Evolutionary conservation across 2,797 vertebrate genomes (phyloP), one percentile per base, ranked within the genome.

Genomic region (Hydrocynus forskahlii): DNA sequence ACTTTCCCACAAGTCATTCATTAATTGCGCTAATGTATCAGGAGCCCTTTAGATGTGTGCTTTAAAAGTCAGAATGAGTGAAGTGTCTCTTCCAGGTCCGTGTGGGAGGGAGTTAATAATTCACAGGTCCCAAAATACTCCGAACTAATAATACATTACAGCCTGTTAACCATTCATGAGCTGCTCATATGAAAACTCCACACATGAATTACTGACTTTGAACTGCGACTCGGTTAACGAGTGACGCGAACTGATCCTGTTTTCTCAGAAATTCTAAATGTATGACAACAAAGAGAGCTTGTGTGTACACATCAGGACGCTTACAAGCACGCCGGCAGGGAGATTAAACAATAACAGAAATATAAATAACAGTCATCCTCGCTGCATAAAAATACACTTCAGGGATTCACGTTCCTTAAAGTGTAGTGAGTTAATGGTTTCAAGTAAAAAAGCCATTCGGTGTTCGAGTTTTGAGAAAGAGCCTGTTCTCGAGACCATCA

Each of bases 51-150:
- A 35, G 59, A 72, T 57, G 57, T 67, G 79, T 72, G 68, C 0
- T 1, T 54, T 84, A 76, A 29, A 81, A n/a, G 73, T 75, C 87
- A 84, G 88, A 73, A 57, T 71, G 3, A 73, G 55, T 72, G 85
- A 75, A 48, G 9, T 16, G 48, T 81, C 50, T 57, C 35, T 83
- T 75, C 29, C 40, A 78, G 80, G 52, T 82, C 74, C 63, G 52
- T 82, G 83, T 80, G 62, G 80, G 60, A 74, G 73, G 71, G 17
- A 79, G 84, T 85, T 85, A 82, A 87, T 87, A 80, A 84, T 86
- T 84, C 67, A 84, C 80, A 48, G 76, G 68, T 78, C 84, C 80
- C n/a, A 81, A 87, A 85, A 87, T 81, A 87, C 70, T 63, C 78
- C 63, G 48, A 70, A 63, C 84, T 84, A 84, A 85, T 83, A 84